phyloP scores from a whole-genome alignment of 2,113 vertebrate genomes.

The Lepisosteus oculatus region DNA sequence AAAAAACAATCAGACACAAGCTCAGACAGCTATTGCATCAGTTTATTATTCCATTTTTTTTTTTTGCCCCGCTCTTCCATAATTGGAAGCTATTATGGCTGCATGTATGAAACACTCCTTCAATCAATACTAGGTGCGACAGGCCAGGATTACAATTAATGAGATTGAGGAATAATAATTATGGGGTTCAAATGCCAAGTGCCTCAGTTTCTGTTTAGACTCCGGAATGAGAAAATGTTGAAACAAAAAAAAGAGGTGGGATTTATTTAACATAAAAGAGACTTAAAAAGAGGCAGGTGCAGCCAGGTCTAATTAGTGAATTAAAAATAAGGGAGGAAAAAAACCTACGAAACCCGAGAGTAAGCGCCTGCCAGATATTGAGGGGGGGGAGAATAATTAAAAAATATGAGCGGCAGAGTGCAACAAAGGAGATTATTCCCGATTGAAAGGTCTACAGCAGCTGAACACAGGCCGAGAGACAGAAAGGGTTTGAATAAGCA shows the following conservation, averaged over 20 bases:
- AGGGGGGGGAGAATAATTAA: not conserved
- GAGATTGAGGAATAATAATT: slow-evolving; percentile 29
- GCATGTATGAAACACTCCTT: not conserved
- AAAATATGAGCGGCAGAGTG: slow-evolving; percentile 1
- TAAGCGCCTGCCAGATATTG: not conserved
- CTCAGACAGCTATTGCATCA: not conserved
- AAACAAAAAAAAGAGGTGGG: slow-evolving; percentile 22
- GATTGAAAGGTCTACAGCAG: not conserved
- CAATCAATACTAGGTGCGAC: slow-evolving; percentile 1
- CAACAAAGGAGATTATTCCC: not conserved
- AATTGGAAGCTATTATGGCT: not conserved
- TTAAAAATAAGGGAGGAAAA: not conserved
- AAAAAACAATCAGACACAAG: not conserved
- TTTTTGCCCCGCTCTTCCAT: not conserved
- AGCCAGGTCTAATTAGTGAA: slow-evolving; percentile 42
- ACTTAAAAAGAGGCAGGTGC: slow-evolving; percentile 46
- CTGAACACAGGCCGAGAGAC: not conserved
- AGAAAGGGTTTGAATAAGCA: not conserved
- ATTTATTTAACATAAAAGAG: slow-evolving; percentile 35
- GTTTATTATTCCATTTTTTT: not conserved
- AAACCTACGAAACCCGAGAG: not conserved
- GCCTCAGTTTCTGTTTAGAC: slow-evolving; percentile 16
- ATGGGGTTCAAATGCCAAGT: slow-evolving; percentile 10
- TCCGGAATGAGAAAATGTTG: slow-evolving; percentile 14
- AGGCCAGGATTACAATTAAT: slow-evolving; percentile 27